phyloP scores from a whole-genome alignment of 2,888 invertebrate species.

The Drosophila dives region DNA sequence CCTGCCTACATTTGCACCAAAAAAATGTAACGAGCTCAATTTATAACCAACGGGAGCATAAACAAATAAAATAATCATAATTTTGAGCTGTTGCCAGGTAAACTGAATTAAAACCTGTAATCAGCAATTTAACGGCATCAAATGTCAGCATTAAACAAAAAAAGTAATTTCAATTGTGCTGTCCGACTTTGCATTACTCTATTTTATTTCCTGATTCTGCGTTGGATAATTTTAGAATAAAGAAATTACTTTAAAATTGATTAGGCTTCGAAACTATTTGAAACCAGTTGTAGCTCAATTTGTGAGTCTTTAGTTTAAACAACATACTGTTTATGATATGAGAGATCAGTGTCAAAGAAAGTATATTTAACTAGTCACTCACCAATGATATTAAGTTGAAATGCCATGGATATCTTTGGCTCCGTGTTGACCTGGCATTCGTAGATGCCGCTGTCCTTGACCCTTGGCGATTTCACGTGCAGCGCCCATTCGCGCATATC shows the following conservation, averaged over 20 bases:
- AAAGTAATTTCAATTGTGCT: not conserved
- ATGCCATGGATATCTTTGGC: constrained; percentile 94
- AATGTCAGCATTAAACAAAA: constrained; percentile 6
- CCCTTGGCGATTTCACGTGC: constrained; percentile 94
- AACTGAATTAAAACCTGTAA: constrained; percentile 60
- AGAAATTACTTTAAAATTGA: not conserved
- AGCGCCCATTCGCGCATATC: constrained; percentile 95
- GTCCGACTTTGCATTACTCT: not conserved
- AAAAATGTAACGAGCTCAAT: constrained; percentile 17
- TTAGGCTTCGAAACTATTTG: not conserved
- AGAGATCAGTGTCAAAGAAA: not conserved
- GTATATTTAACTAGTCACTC: constrained; percentile 83
- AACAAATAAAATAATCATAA: constrained; percentile 64
- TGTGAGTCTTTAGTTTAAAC: not conserved
- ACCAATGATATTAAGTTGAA: constrained; percentile 94
- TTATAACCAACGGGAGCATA: constrained; percentile 2
- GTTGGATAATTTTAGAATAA: not conserved
- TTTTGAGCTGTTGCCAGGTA: constrained; percentile 41
- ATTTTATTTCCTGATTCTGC: not conserved
- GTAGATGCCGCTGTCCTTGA: constrained; percentile 91
- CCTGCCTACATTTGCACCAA: constrained; percentile 47
- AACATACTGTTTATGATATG: too few relatives aligned
- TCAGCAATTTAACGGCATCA: constrained; percentile 28
- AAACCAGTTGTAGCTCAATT: not conserved
- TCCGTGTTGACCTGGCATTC: constrained; percentile 90